Conservation (phyloP, 2,113 vertebrate genomes). For the Panthera tigris region DNA sequence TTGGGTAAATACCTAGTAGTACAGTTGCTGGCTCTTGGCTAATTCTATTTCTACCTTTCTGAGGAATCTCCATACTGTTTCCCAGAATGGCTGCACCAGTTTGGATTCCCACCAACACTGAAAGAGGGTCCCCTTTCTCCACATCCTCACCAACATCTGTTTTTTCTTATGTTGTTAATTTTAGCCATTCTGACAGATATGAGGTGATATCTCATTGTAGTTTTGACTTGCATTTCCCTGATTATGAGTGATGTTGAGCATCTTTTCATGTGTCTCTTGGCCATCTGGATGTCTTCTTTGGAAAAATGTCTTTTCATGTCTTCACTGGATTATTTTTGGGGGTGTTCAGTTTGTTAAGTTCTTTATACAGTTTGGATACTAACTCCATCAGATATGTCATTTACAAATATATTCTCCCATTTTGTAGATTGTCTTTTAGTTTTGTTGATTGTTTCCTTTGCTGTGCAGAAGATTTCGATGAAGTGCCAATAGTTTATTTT, state of each 20-base stretch:
- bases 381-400: not conserved
- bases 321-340: not conserved
- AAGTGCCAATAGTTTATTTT: not conserved
- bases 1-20: not conserved
- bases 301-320: not conserved
- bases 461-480: not conserved
- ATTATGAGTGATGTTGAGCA: not conserved
- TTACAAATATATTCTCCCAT: not conserved
- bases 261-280: not conserved
- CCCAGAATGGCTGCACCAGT: not conserved
- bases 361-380: not conserved
- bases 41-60: not conserved
- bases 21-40: not conserved
- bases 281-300: not conserved
- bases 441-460: not conserved
- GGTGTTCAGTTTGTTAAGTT: not conserved
- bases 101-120: not conserved
- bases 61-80: not conserved
- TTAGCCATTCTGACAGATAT: not conserved
- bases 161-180: not conserved
- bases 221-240: not conserved
- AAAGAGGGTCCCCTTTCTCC: not conserved
- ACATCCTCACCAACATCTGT: not conserved
- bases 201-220: not conserved
- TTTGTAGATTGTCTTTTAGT: not conserved